Base-by-base conservation (phyloP, 1,140 invertebrate genomes). In the Lanistes nyassanus region DNA sequence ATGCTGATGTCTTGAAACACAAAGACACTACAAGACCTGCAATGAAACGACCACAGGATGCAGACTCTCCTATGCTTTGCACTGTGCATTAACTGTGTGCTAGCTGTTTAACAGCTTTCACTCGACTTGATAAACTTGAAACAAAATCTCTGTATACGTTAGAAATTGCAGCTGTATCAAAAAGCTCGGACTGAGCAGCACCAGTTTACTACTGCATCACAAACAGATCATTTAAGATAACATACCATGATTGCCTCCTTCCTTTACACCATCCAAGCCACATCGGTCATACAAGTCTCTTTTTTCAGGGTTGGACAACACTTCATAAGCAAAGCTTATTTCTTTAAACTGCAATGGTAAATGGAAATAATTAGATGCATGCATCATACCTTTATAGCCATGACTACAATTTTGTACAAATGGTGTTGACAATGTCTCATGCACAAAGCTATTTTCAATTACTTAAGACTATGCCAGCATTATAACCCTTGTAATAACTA, bases 271-370 rank as follows among this genome's bases (percentile, higher is more conserved):
- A 90, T 95, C 94, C 36, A 97, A 97, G 94, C 98, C 98, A 86
- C 96, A 97, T 90, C 95, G 93, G 88, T 99, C 98, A 91, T 99
- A 99, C 74, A 98, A 94, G 79, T 93, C 91, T 79, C 97, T 93
- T 89, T 99, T 99, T 74, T 99, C 96, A 4, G 96, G 93, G 90
- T 98, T 97, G 0, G 97, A 97, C 1, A 99, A 91, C 19, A 99
- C 97, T 91, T 99, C 98, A 89, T 99, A 99, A 0, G 98, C 98
- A 92, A 98, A 97, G 77, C 97, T 98, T 72, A 99, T 99, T 89
- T 96, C 94, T 90, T 99, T 99, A 85, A 99, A 99, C 91, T 95
- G 79, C 58, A 84, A 85, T 39, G 60, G 73, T 68, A 77, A 60
- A 73, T 37, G 34, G 16, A 72, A 78, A 60, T 62, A 64, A 51